These are phyloP conservation scores for Anomalospiza imberbis DNA, from an alignment of 2,797 vertebrate genomes.

Conservation along the genomic window DNA sequence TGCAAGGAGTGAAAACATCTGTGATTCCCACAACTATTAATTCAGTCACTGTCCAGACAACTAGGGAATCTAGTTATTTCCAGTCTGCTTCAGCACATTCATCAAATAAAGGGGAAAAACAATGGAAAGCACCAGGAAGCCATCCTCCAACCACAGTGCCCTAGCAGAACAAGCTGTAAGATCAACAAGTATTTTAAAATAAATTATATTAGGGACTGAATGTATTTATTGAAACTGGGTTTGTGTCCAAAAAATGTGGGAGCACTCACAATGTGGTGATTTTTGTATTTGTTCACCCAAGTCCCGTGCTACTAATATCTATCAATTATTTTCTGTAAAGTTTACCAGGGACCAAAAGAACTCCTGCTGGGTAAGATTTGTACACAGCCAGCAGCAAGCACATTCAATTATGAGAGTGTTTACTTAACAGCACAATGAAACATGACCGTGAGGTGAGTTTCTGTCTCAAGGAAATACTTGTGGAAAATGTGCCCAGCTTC, in stretches of 20 bases:
- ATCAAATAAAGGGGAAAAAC: not conserved
- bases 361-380: not conserved
- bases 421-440: not conserved
- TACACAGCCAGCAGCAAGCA: not conserved
- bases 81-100: not conserved
- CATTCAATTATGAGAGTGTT: not conserved
- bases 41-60: not conserved
- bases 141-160: not conserved
- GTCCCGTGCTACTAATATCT: not conserved
- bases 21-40: not conserved
- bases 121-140: not conserved
- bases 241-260: not conserved
- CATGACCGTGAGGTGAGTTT: not conserved
- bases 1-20: not conserved
- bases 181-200: not conserved
- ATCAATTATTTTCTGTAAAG: not conserved
- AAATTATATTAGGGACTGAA: not conserved
- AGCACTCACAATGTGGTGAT: not conserved
- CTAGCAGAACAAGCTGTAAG: not conserved
- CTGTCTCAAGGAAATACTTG: not conserved
- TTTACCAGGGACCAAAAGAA: not conserved
- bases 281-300: fast-evolving
- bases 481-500: not conserved
- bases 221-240: not conserved
- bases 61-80: not conserved